A percentile compares a stretch with the other conserved stretches of the same genome.
phyloP scores from a whole-genome alignment of 2,888 invertebrate species.

The Parascotia fuliginaria region DNA sequence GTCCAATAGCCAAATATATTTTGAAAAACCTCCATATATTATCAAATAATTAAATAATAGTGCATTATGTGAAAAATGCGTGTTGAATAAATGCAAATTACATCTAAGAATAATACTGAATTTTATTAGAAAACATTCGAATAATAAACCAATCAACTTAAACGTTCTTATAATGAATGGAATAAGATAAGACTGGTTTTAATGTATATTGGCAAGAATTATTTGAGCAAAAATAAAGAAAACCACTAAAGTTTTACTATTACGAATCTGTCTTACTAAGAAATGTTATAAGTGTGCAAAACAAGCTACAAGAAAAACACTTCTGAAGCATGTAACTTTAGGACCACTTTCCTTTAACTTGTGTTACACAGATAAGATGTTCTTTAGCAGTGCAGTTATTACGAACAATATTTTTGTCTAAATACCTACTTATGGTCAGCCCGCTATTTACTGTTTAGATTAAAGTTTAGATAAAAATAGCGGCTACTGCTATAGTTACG shows the following conservation, averaged over 20 bases:
- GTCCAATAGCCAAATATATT: slow-evolving; percentile 51
- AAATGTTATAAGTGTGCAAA: too few species aligned
- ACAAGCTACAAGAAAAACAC: too few species aligned
- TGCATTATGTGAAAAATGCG: slow-evolving; percentile 38
- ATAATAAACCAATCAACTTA: slow-evolving; percentile 42
- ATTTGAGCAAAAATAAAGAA: slow-evolving; percentile 7
- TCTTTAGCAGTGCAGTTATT: too few species aligned
- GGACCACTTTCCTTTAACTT: too few species aligned
- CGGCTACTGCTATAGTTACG: too few species aligned
- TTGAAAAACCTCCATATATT: slow-evolving; percentile 34
- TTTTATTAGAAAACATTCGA: slow-evolving; percentile 33
- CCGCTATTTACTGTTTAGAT: too few species aligned
- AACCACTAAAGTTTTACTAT: background rate
- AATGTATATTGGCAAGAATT: slow-evolving; percentile 36
- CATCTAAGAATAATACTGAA: slow-evolving; percentile 54
- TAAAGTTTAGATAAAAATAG: too few species aligned
- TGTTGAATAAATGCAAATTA: slow-evolving; percentile 44
- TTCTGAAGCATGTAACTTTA: too few species aligned
- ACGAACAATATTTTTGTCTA: too few species aligned
- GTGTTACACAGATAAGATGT: too few species aligned
- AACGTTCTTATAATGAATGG: slow-evolving; percentile 50
- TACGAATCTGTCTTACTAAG: too few species aligned
- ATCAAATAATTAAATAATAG: slow-evolving; percentile 42
- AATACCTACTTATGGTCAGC: too few species aligned
- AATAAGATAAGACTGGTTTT: slow-evolving; percentile 58